A percentile compares a stretch with the other conserved stretches of the same genome.
Conservation (phyloP, 1,140 invertebrate species). For the Hetaerina americana region DNA sequence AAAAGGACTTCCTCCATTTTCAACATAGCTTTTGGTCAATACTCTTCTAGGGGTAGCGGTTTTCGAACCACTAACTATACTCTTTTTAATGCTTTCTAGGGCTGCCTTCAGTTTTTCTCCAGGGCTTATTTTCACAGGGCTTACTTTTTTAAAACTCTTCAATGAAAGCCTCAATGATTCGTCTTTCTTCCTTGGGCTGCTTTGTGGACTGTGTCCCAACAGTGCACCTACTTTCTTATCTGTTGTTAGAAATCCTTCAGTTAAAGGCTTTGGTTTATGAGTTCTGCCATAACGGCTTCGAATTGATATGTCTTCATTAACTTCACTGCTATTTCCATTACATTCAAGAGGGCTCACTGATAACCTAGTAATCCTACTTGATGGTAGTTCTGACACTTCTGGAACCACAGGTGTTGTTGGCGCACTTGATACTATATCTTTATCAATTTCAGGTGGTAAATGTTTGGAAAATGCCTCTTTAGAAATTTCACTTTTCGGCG, state of each 20-base stretch:
- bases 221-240: constrained; percentile 13
- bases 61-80: too few species aligned
- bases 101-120: neutral
- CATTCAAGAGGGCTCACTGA: too few species aligned
- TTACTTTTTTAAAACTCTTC: neutral
- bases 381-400: too few species aligned
- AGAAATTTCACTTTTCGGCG: too few species aligned
- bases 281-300: constrained; percentile 12
- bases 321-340: neutral
- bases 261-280: constrained; percentile 12
- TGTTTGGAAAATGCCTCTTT: too few species aligned
- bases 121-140: neutral
- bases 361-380: too few species aligned
- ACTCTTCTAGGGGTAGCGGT: too few species aligned
- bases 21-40: too few species aligned
- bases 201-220: constrained; percentile 8
- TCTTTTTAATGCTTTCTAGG: neutral
- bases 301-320: neutral
- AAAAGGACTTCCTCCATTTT: too few species aligned
- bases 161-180: neutral
- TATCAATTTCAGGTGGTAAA: too few species aligned
- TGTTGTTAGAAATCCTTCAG: constrained; percentile 12
- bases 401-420: too few species aligned
- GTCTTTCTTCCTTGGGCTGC: neutral
- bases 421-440: too few species aligned